These are phyloP conservation scores for Hafferia zeledoni DNA, from an alignment of 2,797 vertebrate species.

Conservation along the genomic window DNA sequence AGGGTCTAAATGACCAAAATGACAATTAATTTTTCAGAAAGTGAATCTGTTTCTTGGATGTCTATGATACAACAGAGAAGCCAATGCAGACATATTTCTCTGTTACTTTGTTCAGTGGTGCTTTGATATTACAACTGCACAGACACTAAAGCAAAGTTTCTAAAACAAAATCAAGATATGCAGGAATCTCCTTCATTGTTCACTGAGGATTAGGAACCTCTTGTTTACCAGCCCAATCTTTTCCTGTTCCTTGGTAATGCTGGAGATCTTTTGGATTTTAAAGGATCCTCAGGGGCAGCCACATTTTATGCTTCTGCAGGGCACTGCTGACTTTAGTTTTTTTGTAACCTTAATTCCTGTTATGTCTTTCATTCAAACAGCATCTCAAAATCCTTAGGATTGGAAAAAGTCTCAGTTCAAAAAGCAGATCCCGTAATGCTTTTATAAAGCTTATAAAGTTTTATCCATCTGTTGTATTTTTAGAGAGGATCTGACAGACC, in stretches of 20 bases:
- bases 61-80: not conserved
- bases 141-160: not conserved
- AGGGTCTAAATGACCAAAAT: not conserved
- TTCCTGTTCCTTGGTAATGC: not conserved
- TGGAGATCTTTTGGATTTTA: not conserved
- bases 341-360: not conserved
- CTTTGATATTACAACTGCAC: not conserved
- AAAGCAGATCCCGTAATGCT: not conserved
- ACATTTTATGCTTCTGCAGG: not conserved
- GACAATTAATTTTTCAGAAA: not conserved
- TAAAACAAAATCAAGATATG: not conserved
- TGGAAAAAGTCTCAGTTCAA: not conserved
- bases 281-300: not conserved
- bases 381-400: not conserved
- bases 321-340: not conserved
- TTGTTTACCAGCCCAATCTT: not conserved
- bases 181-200: not conserved
- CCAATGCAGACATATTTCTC: not conserved
- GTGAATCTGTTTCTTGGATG: not conserved
- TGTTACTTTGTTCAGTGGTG: not conserved
- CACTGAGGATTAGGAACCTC: not conserved
- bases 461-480: not conserved
- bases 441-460: not conserved
- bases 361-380: not conserved
- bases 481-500: not conserved